phyloP scores from a whole-genome alignment of 2,113 vertebrate genomes.

The Emydocephalus ijimae region DNA sequence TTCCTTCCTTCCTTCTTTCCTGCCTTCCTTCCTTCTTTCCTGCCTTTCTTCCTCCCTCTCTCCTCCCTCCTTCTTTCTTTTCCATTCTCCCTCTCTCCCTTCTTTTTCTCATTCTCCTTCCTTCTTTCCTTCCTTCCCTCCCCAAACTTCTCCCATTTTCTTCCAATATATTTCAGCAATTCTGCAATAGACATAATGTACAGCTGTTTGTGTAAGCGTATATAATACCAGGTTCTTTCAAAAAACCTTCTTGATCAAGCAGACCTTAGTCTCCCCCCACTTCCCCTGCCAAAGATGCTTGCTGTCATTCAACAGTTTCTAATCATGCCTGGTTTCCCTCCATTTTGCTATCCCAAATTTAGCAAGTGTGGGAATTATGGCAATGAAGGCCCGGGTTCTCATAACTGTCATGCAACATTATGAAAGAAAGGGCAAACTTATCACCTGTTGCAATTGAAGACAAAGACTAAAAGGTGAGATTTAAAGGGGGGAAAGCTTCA shows the following conservation, averaged over 20 bases:
- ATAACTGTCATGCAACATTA: background rate
- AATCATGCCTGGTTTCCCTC: background rate
- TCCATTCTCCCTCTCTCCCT: background rate
- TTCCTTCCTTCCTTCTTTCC: no score
- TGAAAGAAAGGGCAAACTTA: background rate
- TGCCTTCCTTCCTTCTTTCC: background rate
- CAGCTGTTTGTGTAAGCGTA: background rate
- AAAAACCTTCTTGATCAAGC: background rate
- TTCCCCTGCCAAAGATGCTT: no score
- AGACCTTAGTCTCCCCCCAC: background rate
- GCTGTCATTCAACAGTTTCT: background rate
- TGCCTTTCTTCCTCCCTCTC: background rate
- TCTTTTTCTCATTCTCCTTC: background rate
- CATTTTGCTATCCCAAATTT: background rate
- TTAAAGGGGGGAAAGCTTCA: background rate
- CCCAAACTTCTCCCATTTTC: background rate
- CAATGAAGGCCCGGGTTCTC: background rate
- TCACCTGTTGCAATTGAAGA: background rate
- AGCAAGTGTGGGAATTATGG: no score
- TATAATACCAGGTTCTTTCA: background rate
- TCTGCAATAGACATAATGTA: background rate
- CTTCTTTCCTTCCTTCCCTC: conserved; percentile 8
- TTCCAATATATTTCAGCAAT: background rate
- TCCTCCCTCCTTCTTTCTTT: background rate
- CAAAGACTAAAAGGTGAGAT: background rate